These are phyloP conservation scores for Nephrotoma guestfalica DNA, from an alignment of 2,888 invertebrate species.

Conservation along the genomic window DNA sequence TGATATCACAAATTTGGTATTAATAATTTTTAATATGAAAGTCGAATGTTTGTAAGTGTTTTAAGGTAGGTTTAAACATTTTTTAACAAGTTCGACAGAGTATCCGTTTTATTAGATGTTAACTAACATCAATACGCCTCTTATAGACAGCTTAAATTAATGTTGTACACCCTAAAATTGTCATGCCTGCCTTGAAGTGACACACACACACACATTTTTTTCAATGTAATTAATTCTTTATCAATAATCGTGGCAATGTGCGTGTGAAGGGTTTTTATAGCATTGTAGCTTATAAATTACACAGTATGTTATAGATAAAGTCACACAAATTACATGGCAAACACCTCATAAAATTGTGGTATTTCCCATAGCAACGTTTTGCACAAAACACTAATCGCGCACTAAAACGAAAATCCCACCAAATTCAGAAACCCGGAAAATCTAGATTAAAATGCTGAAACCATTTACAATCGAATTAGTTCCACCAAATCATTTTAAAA, in stretches of 20 bases:
- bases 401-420: neutral
- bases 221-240: neutral
- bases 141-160: no score
- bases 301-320: neutral
- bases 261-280: neutral
- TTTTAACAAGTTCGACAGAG: no score
- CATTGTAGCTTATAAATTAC: neutral
- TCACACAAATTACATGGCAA: neutral
- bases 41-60: no score
- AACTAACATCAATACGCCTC: no score
- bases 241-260: neutral
- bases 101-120: no score
- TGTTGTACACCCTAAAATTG: no score
- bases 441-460: neutral
- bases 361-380: neutral
- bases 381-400: neutral
- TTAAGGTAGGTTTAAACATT: no score
- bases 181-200: no score
- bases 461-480: neutral
- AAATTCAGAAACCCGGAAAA: neutral
- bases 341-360: neutral
- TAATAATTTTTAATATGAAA: no score
- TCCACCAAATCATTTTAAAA: neutral
- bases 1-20: no score
- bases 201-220: no score